A percentile compares a stretch with the other conserved stretches of the same genome.
Conservation (phyloP, 2,113 vertebrate genomes). For the Perccottus glenii region DNA sequence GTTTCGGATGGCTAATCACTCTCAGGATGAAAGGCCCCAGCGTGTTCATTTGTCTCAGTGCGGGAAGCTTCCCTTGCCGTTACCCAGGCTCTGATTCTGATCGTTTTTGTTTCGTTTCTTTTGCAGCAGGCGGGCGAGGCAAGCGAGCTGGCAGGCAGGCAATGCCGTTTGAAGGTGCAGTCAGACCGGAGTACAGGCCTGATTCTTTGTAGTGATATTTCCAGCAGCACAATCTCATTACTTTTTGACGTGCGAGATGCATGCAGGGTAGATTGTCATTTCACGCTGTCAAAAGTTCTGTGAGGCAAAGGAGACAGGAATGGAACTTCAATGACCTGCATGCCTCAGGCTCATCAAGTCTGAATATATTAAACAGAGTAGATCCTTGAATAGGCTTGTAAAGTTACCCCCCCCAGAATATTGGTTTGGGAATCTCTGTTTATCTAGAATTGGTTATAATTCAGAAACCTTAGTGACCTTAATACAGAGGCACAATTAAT, state of each 20-base stretch:
- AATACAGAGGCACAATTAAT: background rate
- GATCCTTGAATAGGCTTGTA: slow-evolving; percentile 64
- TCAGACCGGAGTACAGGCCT: slow-evolving; percentile 70
- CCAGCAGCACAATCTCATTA: slow-evolving; percentile 80
- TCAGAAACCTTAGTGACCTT: slow-evolving; percentile 40
- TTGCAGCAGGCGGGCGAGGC: slow-evolving; percentile 69
- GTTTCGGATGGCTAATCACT: slow-evolving; percentile 78
- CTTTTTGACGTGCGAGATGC: slow-evolving; percentile 74
- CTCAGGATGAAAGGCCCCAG: slow-evolving; percentile 74
- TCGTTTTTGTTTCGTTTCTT: slow-evolving; percentile 73
- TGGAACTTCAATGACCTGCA: slow-evolving; percentile 73
- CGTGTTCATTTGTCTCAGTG: slow-evolving; percentile 68
- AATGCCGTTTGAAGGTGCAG: slow-evolving; percentile 75
- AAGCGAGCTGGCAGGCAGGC: slow-evolving; percentile 72
- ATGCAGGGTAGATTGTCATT: slow-evolving; percentile 76
- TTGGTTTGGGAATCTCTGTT: slow-evolving; percentile 20
- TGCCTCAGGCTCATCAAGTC: slow-evolving; percentile 64
- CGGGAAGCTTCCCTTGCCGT: slow-evolving; percentile 70
- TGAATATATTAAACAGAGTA: slow-evolving; percentile 69
- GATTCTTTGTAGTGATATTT: slow-evolving; percentile 80
- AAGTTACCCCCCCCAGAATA: slow-evolving; percentile 59
- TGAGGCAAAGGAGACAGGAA: slow-evolving; percentile 61
- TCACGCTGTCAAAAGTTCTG: slow-evolving; percentile 74
- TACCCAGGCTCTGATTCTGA: slow-evolving; percentile 73
- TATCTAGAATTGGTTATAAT: slow-evolving; percentile 27